phyloP scores from a whole-genome alignment of 2,797 vertebrate species.

The Pyrocephalus nanus region DNA sequence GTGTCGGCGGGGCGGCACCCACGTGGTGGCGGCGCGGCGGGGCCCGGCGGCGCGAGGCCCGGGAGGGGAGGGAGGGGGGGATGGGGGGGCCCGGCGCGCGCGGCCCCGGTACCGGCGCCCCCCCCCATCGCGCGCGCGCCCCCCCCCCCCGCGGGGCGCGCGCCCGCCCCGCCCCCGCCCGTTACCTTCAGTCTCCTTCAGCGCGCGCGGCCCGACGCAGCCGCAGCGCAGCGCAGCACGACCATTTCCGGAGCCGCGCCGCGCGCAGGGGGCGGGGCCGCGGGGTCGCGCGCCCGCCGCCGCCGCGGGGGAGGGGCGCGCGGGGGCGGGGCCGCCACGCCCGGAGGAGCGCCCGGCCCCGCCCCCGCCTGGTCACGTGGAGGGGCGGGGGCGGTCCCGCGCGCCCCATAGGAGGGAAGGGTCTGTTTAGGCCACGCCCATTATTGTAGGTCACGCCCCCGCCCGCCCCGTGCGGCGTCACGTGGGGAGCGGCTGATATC shows the following conservation, averaged over 20 bases:
- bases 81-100: not conserved
- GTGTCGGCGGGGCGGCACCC: constrained; percentile 26
- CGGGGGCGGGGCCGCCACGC: not conserved
- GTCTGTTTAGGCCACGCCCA: not conserved
- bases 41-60: not conserved
- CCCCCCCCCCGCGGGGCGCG: constrained; percentile 66
- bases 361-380: not conserved
- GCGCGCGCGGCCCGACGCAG: constrained; percentile 90
- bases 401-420: not conserved
- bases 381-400: not conserved
- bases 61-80: not conserved
- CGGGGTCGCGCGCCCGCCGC: constrained; percentile 11
- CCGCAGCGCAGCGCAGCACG: constrained; percentile 91
- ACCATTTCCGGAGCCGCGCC: constrained; percentile 85
- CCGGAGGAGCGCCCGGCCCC: not conserved
- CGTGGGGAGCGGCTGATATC: not conserved
- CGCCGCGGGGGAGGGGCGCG: constrained; percentile 41
- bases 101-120: constrained; percentile 40
- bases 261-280: constrained; percentile 66
- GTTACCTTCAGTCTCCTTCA: constrained; percentile 92
- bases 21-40: not conserved
- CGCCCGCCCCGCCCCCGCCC: constrained; percentile 79
- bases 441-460: not conserved
- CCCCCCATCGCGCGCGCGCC: not conserved
- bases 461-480: not conserved